phyloP scores from a whole-genome alignment of 2,113 vertebrate genomes.

The Geococcyx californianus region DNA sequence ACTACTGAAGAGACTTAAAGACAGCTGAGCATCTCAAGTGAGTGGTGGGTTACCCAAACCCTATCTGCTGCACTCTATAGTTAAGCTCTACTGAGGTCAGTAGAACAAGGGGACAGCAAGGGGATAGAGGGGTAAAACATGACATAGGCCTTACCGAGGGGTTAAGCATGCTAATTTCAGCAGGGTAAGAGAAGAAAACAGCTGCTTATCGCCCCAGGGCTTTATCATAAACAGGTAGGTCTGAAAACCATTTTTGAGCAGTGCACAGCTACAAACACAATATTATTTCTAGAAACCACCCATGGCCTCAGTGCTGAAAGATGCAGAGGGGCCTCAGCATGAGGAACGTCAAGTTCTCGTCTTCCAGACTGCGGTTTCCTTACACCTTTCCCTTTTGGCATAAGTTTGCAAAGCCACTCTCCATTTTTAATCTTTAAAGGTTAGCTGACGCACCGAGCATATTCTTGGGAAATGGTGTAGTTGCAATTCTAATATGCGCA shows the following conservation, averaged over 20 bases:
- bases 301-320: constrained; percentile 48
- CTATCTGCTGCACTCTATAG: background rate
- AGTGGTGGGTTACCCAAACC: background rate
- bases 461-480: constrained; percentile 30
- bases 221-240: constrained; percentile 39
- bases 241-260: constrained; percentile 32
- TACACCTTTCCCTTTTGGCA: constrained; percentile 66
- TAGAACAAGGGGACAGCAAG: background rate
- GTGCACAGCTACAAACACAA: constrained; percentile 40
- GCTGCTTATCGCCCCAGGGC: background rate
- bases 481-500: background rate
- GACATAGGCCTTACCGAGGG: background rate
- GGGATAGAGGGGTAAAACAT: background rate
- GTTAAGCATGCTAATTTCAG: background rate
- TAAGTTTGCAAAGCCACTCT: constrained; percentile 46
- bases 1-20: background rate
- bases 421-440: constrained; percentile 61
- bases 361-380: constrained; percentile 61
- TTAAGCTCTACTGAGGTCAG: background rate
- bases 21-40: background rate
- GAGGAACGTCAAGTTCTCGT: constrained; percentile 31
- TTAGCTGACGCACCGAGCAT: constrained; percentile 39
- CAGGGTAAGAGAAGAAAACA: background rate
- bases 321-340: constrained; percentile 48
- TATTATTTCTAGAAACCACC: constrained; percentile 71